phyloP scores from a whole-genome alignment of 2,113 vertebrate species.

The Mungos mungo region DNA sequence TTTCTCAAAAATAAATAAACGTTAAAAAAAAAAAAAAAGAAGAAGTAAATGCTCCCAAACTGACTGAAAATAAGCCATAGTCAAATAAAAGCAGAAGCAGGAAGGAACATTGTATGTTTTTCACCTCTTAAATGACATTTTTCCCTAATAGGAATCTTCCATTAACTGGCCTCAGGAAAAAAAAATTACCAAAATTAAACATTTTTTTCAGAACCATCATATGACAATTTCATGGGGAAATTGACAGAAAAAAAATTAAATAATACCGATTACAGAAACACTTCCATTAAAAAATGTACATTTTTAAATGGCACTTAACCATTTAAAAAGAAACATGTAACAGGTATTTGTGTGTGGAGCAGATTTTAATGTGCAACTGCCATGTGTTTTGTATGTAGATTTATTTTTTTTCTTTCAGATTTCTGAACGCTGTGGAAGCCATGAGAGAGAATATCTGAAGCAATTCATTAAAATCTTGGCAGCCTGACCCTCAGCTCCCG shows the following conservation, averaged over 20 bases:
- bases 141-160: slow-evolving; percentile 50
- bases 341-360: slow-evolving; percentile 4
- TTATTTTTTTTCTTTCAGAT: slow-evolving; percentile 48
- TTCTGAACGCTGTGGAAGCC: slow-evolving; percentile 60
- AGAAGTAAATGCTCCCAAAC: slow-evolving; percentile 45
- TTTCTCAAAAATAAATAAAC: too few relatives aligned
- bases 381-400: slow-evolving; percentile 50
- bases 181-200: slow-evolving; percentile 2
- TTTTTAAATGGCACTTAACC: not conserved
- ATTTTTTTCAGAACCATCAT: not conserved
- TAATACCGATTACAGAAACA: slow-evolving; percentile 13
- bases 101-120: slow-evolving; percentile 11
- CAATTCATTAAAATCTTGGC: slow-evolving; percentile 77
- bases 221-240: slow-evolving; percentile 27
- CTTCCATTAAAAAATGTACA: slow-evolving; percentile 17
- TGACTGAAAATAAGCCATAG: not conserved
- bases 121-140: slow-evolving; percentile 42
- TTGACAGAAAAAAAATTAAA: not conserved
- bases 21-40: too few relatives aligned
- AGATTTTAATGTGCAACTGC: slow-evolving; percentile 49
- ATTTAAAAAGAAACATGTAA: slow-evolving; percentile 25
- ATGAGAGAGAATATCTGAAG: slow-evolving; percentile 71
- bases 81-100: slow-evolving; percentile 38
- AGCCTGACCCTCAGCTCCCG: slow-evolving; percentile 58
- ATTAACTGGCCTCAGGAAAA: not conserved